phyloP scores from a whole-genome alignment of 2,113 vertebrate genomes.

The Oryzias celebensis region DNA sequence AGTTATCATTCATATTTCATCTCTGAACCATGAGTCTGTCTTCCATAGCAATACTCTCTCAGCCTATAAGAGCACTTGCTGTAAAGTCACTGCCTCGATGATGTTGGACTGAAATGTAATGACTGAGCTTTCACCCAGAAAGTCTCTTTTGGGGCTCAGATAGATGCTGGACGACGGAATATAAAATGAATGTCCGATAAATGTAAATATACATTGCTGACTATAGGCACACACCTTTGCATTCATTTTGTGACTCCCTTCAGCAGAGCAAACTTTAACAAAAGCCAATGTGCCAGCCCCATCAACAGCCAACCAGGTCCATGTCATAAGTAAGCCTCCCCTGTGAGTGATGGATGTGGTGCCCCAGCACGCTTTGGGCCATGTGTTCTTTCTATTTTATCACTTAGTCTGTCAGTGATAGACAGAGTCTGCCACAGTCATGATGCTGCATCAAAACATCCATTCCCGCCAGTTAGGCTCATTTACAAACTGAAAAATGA shows the following conservation, averaged over 20 bases:
- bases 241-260: conserved; percentile 1
- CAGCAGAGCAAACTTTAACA: conserved; percentile 1
- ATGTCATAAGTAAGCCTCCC: conserved; percentile 4
- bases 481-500: too few species aligned
- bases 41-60: too few species aligned
- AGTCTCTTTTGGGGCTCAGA: background rate
- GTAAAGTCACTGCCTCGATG: too few species aligned
- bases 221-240: conserved; percentile 4
- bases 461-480: too few species aligned
- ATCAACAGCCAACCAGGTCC: conserved; percentile 7
- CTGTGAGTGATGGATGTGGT: conserved; percentile 1
- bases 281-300: conserved; percentile 8
- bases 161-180: background rate
- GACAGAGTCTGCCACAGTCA: background rate
- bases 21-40: too few species aligned
- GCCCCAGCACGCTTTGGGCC: background rate
- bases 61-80: too few species aligned
- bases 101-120: too few species aligned
- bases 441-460: background rate
- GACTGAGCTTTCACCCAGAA: background rate
- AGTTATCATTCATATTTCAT: too few species aligned
- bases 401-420: background rate
- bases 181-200: background rate
- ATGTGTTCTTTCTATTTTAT: background rate
- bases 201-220: conserved; percentile 8